These are phyloP conservation scores for Bufo gargarizans DNA, from an alignment of 2,113 vertebrate species.

Conservation along the genomic window DNA sequence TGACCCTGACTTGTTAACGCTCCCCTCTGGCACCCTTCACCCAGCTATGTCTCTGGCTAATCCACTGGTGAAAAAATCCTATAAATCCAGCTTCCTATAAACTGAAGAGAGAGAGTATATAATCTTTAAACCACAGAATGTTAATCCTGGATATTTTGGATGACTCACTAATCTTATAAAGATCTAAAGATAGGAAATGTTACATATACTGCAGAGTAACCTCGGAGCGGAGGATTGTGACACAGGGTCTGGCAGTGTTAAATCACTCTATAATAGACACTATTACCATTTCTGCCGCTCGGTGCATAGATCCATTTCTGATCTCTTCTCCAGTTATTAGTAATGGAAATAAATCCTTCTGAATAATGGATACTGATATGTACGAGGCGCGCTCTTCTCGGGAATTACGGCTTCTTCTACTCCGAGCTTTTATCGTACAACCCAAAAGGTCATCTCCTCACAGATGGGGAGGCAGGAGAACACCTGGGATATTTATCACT, in stretches of 20 bases:
- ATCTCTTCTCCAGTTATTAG: constrained; percentile 39
- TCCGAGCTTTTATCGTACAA: constrained; percentile 23
- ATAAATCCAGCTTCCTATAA: neutral
- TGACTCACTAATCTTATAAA: constrained; percentile 17
- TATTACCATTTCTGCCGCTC: neutral
- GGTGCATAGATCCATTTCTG: constrained; percentile 4
- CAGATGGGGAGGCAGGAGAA: neutral
- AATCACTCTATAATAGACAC: constrained; percentile 32
- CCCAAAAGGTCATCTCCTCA: constrained; percentile 18
- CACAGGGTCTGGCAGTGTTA: neutral
- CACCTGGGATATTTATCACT: neutral
- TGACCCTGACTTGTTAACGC: too few relatives aligned
- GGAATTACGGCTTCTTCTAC: constrained; percentile 20
- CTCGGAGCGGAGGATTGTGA: constrained; percentile 39
- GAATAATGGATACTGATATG: constrained; percentile 40
- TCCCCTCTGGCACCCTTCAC: neutral
- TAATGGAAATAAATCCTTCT: constrained; percentile 1
- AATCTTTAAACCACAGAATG: constrained; percentile 36
- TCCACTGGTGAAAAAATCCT: neutral
- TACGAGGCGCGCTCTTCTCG: neutral
- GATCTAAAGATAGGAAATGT: constrained; percentile 47
- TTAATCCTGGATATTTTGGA: constrained; percentile 36
- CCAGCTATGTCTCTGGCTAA: neutral
- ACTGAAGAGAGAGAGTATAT: constrained; percentile 23
- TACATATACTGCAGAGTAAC: constrained; percentile 36